Percentiles rank a stretch among this genome's conserved stretches.
Evolutionary conservation across 2,797 vertebrate genomes (phyloP).

Genomic region (Chrosomus eos): DNA sequence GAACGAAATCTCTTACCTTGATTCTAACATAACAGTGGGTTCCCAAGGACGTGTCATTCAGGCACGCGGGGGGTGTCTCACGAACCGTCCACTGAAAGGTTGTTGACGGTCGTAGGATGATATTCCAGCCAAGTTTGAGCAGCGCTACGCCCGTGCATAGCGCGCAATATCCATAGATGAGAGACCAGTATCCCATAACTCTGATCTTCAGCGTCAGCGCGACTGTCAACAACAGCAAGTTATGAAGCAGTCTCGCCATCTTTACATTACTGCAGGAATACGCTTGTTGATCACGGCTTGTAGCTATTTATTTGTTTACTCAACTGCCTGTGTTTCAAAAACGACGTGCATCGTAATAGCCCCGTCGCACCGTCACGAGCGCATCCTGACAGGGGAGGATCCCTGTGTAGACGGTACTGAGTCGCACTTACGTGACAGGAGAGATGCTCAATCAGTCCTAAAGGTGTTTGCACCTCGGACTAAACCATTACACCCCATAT

Average conservation of each 20-base stretch:
- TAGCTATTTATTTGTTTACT: slow-evolving; percentile 60
- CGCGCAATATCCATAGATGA: slow-evolving; percentile 89
- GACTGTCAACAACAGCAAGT: slow-evolving; percentile 74
- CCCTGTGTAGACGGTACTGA: slow-evolving; percentile 68
- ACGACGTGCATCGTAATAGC: slow-evolving; percentile 55
- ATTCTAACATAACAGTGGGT: slow-evolving; percentile 97
- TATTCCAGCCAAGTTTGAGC: slow-evolving; percentile 92
- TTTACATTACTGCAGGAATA: slow-evolving; percentile 75
- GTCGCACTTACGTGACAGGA: slow-evolving; percentile 72
- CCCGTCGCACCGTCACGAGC: slow-evolving; percentile 60
- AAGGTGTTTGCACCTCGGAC: slow-evolving; percentile 55
- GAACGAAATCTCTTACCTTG: slow-evolving; percentile 82
- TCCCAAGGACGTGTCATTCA: slow-evolving; percentile 94
- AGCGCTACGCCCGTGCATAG: slow-evolving; percentile 84
- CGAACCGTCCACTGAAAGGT: slow-evolving; percentile 87
- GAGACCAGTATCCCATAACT: slow-evolving; percentile 86
- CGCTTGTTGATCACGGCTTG: slow-evolving; percentile 63
- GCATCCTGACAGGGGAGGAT: slow-evolving; percentile 73
- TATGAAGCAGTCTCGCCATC: slow-evolving; percentile 82
- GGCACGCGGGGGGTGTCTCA: slow-evolving; percentile 87
- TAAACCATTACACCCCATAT: slow-evolving; percentile 20
- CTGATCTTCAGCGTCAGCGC: slow-evolving; percentile 79
- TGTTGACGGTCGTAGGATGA: slow-evolving; percentile 81
- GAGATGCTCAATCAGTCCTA: slow-evolving; percentile 57
- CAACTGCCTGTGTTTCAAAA: slow-evolving; percentile 54